A percentile compares a stretch with the other conserved stretches of the same genome.
phyloP scores from a whole-genome alignment of 1,140 invertebrate species.

The Procambarus clarkii region DNA sequence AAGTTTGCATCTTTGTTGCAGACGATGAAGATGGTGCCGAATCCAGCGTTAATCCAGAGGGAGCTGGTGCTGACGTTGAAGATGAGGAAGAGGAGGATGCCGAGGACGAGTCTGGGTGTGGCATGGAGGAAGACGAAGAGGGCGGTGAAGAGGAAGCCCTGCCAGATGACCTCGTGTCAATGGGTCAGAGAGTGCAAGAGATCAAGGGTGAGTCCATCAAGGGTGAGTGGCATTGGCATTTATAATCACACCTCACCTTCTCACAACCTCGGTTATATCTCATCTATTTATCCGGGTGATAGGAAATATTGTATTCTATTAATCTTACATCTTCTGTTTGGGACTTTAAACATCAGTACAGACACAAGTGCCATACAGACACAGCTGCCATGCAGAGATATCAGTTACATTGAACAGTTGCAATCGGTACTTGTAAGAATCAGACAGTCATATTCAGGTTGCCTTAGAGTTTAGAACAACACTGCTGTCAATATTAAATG shows the following conservation, averaged over 20 bases:
- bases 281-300: background rate
- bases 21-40: slow-evolving; percentile 9
- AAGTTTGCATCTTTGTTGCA: background rate
- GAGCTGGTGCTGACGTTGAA: background rate
- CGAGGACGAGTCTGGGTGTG: slow-evolving; percentile 52
- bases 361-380: too few species aligned
- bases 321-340: too few species aligned
- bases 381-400: too few species aligned
- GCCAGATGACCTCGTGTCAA: slow-evolving; percentile 48
- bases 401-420: too few species aligned
- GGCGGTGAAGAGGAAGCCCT: slow-evolving; percentile 46
- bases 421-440: too few species aligned
- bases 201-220: slow-evolving; percentile 69
- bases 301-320: too few species aligned
- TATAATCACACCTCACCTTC: slow-evolving; percentile 13
- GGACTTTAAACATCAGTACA: too few species aligned
- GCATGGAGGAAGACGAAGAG: slow-evolving; percentile 41
- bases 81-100: slow-evolving; percentile 30
- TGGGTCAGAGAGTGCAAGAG: slow-evolving; percentile 65
- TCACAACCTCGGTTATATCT: background rate
- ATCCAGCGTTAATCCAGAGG: slow-evolving; percentile 6
- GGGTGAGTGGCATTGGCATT: slow-evolving; percentile 55
- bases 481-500: too few species aligned
- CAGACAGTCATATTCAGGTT: too few species aligned
- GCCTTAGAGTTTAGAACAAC: too few species aligned